Evolutionary conservation across 2,797 vertebrate species (phyloP).

Genomic region (Tragelaphus eurycerus): DNA sequence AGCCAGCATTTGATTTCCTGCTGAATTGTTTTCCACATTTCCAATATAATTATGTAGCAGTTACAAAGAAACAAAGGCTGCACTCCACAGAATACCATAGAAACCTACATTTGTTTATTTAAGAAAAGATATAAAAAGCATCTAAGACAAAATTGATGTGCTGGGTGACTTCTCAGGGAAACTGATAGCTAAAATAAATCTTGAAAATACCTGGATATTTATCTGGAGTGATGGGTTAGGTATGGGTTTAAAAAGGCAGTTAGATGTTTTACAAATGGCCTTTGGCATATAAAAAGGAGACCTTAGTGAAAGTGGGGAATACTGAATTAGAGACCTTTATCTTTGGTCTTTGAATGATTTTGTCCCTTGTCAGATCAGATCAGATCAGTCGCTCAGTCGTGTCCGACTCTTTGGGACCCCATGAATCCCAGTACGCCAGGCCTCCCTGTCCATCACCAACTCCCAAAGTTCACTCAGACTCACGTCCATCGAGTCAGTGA

Average conservation of each 20-base stretch:
- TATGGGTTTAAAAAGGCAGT: not conserved
- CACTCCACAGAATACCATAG: slow-evolving; percentile 67
- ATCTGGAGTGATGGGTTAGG: not conserved
- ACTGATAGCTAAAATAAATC: slow-evolving; percentile 46
- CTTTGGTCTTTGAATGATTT: not conserved
- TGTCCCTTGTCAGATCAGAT: not conserved
- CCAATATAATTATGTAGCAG: slow-evolving; percentile 80
- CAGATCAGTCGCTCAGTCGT: too few species aligned
- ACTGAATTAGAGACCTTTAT: not conserved
- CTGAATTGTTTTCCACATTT: slow-evolving; percentile 78
- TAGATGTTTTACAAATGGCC: not conserved
- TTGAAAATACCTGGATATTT: slow-evolving; percentile 11
- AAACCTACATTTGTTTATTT: slow-evolving; percentile 76
- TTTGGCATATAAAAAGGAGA: not conserved
- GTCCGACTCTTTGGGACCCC: too few species aligned
- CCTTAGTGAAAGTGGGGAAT: not conserved
- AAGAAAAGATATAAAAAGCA: slow-evolving; percentile 72
- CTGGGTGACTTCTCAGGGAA: slow-evolving; percentile 58
- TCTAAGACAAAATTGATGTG: slow-evolving; percentile 67
- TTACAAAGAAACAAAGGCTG: slow-evolving; percentile 79
- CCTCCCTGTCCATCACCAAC: too few species aligned
- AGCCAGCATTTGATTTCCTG: slow-evolving; percentile 77
- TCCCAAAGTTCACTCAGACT: too few species aligned
- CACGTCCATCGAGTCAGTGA: too few species aligned
- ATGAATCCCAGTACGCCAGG: too few species aligned